Evolutionary conservation across 2,113 vertebrate species (phyloP), one percentile per base, ranked within the genome.

Genomic region (Ceyx cyanopectus): DNA sequence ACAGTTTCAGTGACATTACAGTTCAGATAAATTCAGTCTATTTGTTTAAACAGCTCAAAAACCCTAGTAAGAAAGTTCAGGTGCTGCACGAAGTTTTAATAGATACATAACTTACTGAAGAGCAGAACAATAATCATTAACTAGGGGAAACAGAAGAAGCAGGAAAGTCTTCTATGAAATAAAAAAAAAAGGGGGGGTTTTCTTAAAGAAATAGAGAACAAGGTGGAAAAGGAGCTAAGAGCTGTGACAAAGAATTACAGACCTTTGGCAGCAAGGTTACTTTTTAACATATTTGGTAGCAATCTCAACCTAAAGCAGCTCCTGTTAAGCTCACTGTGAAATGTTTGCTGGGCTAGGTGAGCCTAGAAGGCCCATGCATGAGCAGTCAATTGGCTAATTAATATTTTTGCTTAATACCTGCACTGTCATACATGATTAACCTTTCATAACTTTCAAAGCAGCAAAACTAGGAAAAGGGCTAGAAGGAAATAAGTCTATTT

Each of bases 141-240:
- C 27, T 23, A 58, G 19, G 70, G 41, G 37, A 57, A 72, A 45
- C n/a, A 68, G 37, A 85, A 74, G 51, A 84, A 56, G 3, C 16
- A 63, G 5, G 18, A 30, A 78, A 58, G 12, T 37, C 37, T 79
- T 72, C 41, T 20, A 81, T 51, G 56, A 81, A 76, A 77, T 37
- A 57, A 75, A 84, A 46, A 6, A 81, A 76, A 77, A 41, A 57
- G 73, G 82, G 43, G 6, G 51, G 9, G 40, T 73, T 53, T 13
- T 45, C 45, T 81, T 57, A 89, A 92, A 88, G 23, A 95, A 90
- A 82, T 11, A 45, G 10, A 84, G 91, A 93, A 83, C 37, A 69
- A 85, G 66, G 54, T 74, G 15, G n/a, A 56, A 81, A n/a, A 62
- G 27, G 14, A 85, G 61, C 81, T 89, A 73, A 90, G 29, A 70